These are phyloP conservation scores for Oophaga pumilio DNA, from an alignment of 2,113 vertebrate genomes.

Conservation along the genomic window DNA sequence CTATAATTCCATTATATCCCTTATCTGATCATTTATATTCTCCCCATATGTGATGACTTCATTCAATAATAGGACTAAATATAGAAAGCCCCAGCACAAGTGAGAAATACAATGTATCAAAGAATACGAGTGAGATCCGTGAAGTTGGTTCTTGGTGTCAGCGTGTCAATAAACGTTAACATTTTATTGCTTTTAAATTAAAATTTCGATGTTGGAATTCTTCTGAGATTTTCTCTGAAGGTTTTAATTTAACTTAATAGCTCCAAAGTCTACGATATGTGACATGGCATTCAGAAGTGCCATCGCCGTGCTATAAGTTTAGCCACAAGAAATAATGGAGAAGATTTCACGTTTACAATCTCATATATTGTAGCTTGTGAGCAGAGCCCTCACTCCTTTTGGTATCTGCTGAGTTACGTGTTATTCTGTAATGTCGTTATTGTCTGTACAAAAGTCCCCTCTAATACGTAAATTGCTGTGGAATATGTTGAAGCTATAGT, in stretches of 20 bases:
- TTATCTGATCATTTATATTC: neutral
- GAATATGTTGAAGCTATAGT: too few relatives aligned
- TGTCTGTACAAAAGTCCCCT: too few relatives aligned
- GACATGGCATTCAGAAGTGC: constrained; percentile 2
- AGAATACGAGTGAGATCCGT: neutral
- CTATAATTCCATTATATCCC: neutral
- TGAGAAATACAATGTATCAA: neutral
- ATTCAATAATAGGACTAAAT: neutral
- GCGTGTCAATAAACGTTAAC: constrained; percentile 28
- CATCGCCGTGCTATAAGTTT: neutral
- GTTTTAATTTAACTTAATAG: constrained; percentile 44
- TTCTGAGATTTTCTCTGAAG: constrained; percentile 7
- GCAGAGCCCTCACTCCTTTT: too few relatives aligned
- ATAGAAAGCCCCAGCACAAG: neutral
- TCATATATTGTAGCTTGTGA: too few relatives aligned
- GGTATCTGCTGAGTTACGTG: too few relatives aligned
- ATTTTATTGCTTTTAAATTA: constrained; percentile 47
- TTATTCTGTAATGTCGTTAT: too few relatives aligned
- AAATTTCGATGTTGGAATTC: constrained; percentile 27
- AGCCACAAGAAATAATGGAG: constrained; percentile 1
- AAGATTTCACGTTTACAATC: neutral
- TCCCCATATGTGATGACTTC: neutral
- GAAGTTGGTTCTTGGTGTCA: neutral
- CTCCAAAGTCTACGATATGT: neutral
- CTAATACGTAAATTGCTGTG: too few relatives aligned